Base-by-base conservation (phyloP, 2,113 vertebrate genomes). In the Ptychochromis oligacanthus region DNA sequence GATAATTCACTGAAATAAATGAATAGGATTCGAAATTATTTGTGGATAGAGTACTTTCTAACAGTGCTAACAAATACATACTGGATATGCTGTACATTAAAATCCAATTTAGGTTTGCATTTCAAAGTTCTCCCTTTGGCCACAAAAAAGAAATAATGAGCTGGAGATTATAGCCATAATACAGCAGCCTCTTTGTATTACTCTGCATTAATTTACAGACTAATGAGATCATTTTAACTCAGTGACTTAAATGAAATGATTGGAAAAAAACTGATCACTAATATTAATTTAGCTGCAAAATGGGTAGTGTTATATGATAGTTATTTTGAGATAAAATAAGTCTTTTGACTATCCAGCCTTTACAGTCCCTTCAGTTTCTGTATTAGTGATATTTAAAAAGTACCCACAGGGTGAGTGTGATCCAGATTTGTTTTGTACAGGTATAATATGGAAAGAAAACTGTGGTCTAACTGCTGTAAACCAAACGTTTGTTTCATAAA, bases 401-500 rank as follows among this genome's bases (percentile, higher is more conserved):
- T n/a, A 54, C 34, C 26, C 46, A 72, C 31, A 54, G 11, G 12
- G 17, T 3, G 17, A 70, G 65, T 9, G 28, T 20, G 24, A 31
- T 70, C 15, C 9, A 4, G 22, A 74, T 67, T 81, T 77, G n/a
- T n/a, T 54, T 75, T 2, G 40, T 11, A 3, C 14, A 59, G 15
- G 38, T 11, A 34, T 80, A 65, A 75, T 57, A 77, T 46, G 18
- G 20, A 59, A 64, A 24, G 7, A 54, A 15, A 67, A 28, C 31
- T 65, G 79, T 26, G 54, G 36, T 75, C 22, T 40, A 75, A 34
- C 65, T 77, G 57, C 31, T 77, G 36, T 87, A 64, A 65, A 81
- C 22, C 28, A 2, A n/a, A 22, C 4, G 1, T 80, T 86, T 83
- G 13, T 61, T 61, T 65, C 9, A 65, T 75, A 61, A 61, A 80